Conservation (phyloP, 2,113 vertebrate genomes). For the Passer domesticus region DNA sequence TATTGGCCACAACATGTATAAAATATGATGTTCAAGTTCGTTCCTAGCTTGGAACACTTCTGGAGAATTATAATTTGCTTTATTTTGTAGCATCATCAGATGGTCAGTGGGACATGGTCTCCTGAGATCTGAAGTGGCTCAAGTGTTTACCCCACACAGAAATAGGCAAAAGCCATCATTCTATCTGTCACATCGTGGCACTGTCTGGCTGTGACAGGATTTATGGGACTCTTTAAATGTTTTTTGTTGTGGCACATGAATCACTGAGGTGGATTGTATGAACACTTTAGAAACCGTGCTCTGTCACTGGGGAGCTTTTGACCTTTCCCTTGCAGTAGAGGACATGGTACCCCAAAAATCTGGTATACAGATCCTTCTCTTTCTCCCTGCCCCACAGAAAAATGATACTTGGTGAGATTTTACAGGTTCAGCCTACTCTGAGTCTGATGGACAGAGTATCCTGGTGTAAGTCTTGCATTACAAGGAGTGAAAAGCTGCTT, state of each 20-base stretch:
- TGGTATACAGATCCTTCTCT: neutral
- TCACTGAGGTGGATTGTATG: neutral
- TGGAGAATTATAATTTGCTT: rapidly evolving
- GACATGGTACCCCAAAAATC: neutral
- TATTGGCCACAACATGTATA: neutral
- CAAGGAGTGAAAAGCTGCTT: neutral
- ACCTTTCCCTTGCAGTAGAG: neutral
- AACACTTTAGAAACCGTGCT: neutral
- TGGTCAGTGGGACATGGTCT: neutral
- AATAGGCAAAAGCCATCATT: neutral
- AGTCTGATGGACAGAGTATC: neutral
- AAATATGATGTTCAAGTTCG: neutral
- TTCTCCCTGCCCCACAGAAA: neutral
- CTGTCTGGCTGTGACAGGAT: neutral
- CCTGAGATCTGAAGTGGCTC: neutral
- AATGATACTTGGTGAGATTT: neutral
- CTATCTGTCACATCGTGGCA: neutral
- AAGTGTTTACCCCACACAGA: rapidly evolving
- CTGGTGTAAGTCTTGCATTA: neutral
- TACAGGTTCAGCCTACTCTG: neutral
- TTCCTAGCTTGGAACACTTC: neutral
- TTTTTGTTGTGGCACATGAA: neutral
- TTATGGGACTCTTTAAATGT: neutral
- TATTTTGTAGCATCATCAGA: neutral
- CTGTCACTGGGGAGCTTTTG: neutral